Evolutionary conservation across 1,140 invertebrate species (phyloP), one percentile per base, ranked within the genome.

Genomic region (Papilio xuthus): DNA sequence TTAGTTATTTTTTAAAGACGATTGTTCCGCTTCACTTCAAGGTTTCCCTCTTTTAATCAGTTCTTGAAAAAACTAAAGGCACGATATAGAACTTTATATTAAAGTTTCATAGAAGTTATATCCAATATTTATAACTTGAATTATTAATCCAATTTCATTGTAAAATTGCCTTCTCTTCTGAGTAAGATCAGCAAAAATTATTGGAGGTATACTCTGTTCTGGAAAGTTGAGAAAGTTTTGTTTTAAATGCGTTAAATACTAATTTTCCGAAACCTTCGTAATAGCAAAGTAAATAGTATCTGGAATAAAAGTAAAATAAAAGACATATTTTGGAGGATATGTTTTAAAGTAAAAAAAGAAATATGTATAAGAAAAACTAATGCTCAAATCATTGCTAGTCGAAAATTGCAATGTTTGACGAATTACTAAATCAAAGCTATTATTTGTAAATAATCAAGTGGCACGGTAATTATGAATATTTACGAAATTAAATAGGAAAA

Each of bases 1-100:
- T 85, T 87, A 81, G 53, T 1, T 44, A 67, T 47, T 78, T 67
- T 8, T 26, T 67, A 67, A 60, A 67, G 26, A 63, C n/a, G 63
- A 26, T 41, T 47, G 72, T 75, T 75, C 28, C 72, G 72, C 47
- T 75, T 50, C 74, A 76, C 44, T 63, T 76, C 74, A 76, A 76
- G 50, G 74, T 76, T 60, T 63, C 47, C 12, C 26, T 53, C 63
- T 60, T 76, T 26, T n/a, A 9, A 32, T 75, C 18, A 20, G 47
- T 56, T 9, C 15, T 75, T 74, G 10, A 56, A 63, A 75, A 71
- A 53, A 67, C 44, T 18, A 77, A 77, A 41, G 47, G 28, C 53
- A 69, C 44, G 6, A 47, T 47, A 18, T 47, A 47, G 18, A 47
- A 47, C 4, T 18, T 18, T 8, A 9, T 53, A 7, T 6, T 20